Evolutionary conservation across 2,113 vertebrate species (phyloP), one percentile per base, ranked within the genome.

Genomic region (Hydrochoerus hydrochaeris): DNA sequence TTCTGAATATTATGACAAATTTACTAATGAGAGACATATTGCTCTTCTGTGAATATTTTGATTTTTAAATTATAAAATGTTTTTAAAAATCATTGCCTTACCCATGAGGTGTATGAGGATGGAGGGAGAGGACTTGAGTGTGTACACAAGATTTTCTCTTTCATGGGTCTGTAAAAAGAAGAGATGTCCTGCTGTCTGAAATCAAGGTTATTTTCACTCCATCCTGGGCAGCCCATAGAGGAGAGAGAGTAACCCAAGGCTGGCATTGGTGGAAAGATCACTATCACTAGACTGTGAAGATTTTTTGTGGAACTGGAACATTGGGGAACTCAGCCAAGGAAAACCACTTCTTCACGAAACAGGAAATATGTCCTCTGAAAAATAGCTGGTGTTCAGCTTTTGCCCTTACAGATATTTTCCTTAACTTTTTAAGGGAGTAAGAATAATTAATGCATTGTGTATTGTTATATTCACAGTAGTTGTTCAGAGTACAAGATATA

Each of bases 101-200:
- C 5, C 8, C 8, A 16, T 32, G 14, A 78, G 62, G 17, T 60
- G 12, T 46, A 1, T 0, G 28, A 30, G 35, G 26, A 9, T 16
- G 78, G 22, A 35, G 22, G 26, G 28, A 86, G 22, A 65, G 46
- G 73, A 22, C 20, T 80, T 58, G 35, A 54, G 14, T 35, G 46
- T 11, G 8, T 35, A 5, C 3, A 6, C 20, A 49, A 2, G 28
- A 41, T 5, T 41, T 77, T 83, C 35, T 71, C 35, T 71, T 44
- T 20, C 2, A 8, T 17, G 35, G 32, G 3, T 69, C 22, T 81
- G 67, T 13, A 54, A 44, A 75, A 54, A 67, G 35, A n/a, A 32
- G 8, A n/a, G 32, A 32, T 13, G 0, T 19, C 2, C 5, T 49
- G 16, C 5, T 19, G 3, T 7, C 11, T 4, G 3, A 38, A 3